Base-by-base conservation (phyloP, 2,888 invertebrate species). In the Lysandra bellargus region DNA sequence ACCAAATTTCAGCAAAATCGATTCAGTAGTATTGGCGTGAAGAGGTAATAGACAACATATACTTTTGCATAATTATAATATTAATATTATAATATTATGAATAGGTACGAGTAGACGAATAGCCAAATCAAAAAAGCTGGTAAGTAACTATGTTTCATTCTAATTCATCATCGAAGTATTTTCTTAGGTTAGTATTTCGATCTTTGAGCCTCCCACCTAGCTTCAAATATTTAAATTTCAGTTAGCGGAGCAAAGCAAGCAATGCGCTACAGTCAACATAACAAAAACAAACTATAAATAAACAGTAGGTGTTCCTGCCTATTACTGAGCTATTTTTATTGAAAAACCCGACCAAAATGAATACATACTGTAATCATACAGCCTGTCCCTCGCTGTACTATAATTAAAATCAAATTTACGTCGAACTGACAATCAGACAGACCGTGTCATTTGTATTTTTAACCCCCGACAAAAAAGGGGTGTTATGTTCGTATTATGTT, bases 391-490 rank as follows among this genome's bases (percentile, higher is more conserved):
- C 69, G 23, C 60, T 73, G 30, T 44, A 23, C 74, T 78, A 53
- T 61, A 78, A 57, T 78, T 80, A 80, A 78, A 80, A 80, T 64
- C 74, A 49, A 85, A 89, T 89, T 89, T 87, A 83, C 83, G 79
- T 81, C 78, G 75, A 83, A 81, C 80, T 82, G 75, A 37, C 82
- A 81, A 85, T 84, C 79, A 83, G 79, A 80, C 64, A 79, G 73
- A 23, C 23, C 23, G 60, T 78, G 78, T 78, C 57, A 78, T 73
- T 78, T 60, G 73, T 73, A 78, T 69, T 78, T 78, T 78, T 23
- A 23, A 23, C 23, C 23, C 23, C 23, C 23, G 23, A 23, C 23
- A 23, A 23, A 23, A 23, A 23, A 23, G 23, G 23, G 23, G 23
- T 23, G 23, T 23, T 23, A 23, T 23, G 60, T 73, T 40, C 60